Evolutionary conservation across 1,140 invertebrate genomes (phyloP).

Genomic region (Condylostylus longicornis): DNA sequence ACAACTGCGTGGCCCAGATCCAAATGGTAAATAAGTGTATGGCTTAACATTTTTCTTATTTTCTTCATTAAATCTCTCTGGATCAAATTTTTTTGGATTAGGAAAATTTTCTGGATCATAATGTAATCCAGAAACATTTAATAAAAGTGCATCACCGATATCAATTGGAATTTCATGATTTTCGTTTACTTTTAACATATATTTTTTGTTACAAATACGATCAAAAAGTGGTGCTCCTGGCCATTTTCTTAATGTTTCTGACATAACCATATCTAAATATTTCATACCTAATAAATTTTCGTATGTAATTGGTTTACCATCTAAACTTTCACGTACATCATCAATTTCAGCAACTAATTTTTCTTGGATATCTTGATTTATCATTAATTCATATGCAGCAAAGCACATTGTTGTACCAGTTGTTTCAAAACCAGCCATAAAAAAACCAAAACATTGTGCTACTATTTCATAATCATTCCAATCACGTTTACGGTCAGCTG

Average conservation of each 20-base stretch:
- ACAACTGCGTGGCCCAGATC: conserved; percentile 39
- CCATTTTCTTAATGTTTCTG: conserved; percentile 42
- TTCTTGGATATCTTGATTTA: conserved; percentile 42
- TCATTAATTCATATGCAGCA: conserved; percentile 36
- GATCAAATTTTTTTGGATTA: conserved; percentile 35
- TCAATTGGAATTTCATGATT: conserved; percentile 34
- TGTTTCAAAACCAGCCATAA: conserved; percentile 51
- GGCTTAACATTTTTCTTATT: conserved; percentile 22
- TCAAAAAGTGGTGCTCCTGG: conserved; percentile 34
- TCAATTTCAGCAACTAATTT: conserved; percentile 43
- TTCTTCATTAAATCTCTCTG: conserved; percentile 32
- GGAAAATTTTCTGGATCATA: conserved; percentile 37
- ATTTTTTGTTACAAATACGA: conserved; percentile 35
- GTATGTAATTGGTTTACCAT: conserved; percentile 28
- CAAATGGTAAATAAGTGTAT: conserved; percentile 37
- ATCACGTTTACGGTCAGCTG: conserved; percentile 15
- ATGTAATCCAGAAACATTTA: conserved; percentile 38
- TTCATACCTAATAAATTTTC: conserved; percentile 34
- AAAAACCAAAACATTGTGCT: conserved; percentile 42
- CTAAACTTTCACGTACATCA: conserved; percentile 14
- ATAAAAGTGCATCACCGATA: conserved; percentile 22
- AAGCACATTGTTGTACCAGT: conserved; percentile 39
- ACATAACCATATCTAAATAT: conserved; percentile 35
- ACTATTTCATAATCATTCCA: conserved; percentile 47
- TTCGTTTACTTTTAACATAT: conserved; percentile 32